Conservation (phyloP, 2,888 invertebrate species). For the Zaprionus obscuricornis region DNA sequence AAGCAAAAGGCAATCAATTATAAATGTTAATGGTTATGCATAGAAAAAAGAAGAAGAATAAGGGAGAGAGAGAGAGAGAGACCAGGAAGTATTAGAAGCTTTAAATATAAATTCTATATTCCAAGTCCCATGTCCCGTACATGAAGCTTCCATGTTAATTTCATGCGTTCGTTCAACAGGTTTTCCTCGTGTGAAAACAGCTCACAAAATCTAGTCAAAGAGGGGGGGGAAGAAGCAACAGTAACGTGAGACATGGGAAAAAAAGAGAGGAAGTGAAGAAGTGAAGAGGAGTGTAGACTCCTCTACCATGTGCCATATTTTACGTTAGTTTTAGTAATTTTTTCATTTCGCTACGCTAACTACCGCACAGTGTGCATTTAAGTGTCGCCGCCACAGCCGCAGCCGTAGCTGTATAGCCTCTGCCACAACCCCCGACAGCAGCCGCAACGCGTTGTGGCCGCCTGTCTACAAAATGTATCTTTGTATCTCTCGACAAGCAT, state of each 20-base stretch:
- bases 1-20: constrained; percentile 55
- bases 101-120: constrained; percentile 42
- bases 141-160: constrained; percentile 57
- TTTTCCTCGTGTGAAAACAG: constrained; percentile 40
- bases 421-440: no score
- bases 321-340: constrained; percentile 64
- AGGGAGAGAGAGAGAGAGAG: not conserved
- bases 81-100: constrained; percentile 51
- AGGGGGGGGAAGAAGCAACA: no score
- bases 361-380: constrained; percentile 73
- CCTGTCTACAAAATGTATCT: constrained; percentile 31
- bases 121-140: constrained; percentile 38
- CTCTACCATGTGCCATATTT: constrained; percentile 50
- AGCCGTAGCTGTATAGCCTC: constrained; percentile 31
- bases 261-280: not conserved
- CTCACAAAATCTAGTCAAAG: no score
- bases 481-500: constrained; percentile 2
- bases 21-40: constrained; percentile 53
- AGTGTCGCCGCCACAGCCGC: constrained; percentile 53
- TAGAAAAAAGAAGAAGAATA: not conserved
- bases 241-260: no score
- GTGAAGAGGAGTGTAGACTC: not conserved
- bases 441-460: no score
- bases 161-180: constrained; percentile 74
- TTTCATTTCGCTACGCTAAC: constrained; percentile 70